Base-by-base conservation (phyloP, 2,888 invertebrate species). In the Apotomis betuletana region DNA sequence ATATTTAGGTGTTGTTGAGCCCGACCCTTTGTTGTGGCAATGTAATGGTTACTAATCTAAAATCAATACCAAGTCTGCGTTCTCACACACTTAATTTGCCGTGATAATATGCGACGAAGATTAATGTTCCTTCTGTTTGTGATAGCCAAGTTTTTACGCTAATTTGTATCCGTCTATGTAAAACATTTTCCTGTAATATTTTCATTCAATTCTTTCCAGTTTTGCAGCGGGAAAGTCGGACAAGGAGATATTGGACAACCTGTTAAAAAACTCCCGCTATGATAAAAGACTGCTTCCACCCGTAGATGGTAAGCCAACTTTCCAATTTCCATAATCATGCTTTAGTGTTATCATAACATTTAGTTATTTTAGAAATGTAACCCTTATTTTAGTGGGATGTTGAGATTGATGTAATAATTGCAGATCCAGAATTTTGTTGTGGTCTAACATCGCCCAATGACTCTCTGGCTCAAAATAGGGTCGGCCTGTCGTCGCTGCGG, bases 231-330 rank as follows among this genome's bases (percentile, higher is more conserved):
- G 97, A 83, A 97, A 97, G 94, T 97, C 97, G 89, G 97, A 97
- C 95, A 97, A 97, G 94, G 97, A 97, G 94, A 97, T 97, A 90
- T 94, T 98, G 94, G 98, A 98, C 95, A 96, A 97, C 93, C 95
- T 98, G 85, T 94, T 98, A 87, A 96, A 96, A 93, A 96, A 96
- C 85, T 96, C 96, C 87, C 96, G 97, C 91, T 98, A 98, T 94
- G 98, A 98, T 94, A 97, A 97, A 94, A 95, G 98, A 94, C 95
- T 98, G 89, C 95, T 97, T 86, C 98, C 98, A 84, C 97, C 97
- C 84, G 97, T 97, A 86, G 96, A 96, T 94, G 97, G 97, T 97
- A 88, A 89, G 83, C 13, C n/a, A 27, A 12, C 49, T 63, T 63
- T 54, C 10, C 4, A n/a, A 44, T 41, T 55, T 38, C 44, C 55